phyloP scores from a whole-genome alignment of 2,888 invertebrate genomes.

The Drosophila yooni region DNA sequence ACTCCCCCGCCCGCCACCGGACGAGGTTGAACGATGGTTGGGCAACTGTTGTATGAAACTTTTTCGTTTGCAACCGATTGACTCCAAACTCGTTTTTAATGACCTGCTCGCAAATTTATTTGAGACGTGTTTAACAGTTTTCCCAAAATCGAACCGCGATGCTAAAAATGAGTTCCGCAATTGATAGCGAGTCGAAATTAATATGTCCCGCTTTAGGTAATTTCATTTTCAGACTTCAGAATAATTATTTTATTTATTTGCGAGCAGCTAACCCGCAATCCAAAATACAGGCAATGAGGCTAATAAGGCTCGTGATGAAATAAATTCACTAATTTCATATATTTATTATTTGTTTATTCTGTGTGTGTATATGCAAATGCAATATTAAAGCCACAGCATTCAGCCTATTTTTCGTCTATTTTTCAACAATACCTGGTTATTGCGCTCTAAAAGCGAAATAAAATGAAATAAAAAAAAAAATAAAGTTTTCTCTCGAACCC shows the following conservation, averaged over 20 bases:
- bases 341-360: background rate
- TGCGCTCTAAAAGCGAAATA: background rate
- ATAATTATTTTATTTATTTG: background rate
- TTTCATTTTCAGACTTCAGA: too few relatives aligned
- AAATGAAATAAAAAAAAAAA: constrained; percentile 1
- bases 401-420: background rate
- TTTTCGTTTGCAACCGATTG: constrained; percentile 5
- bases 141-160: background rate
- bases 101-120: constrained; percentile 3
- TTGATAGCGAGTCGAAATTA: background rate
- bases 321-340: background rate
- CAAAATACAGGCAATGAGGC: too few relatives aligned
- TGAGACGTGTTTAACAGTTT: constrained; percentile 5
- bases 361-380: background rate
- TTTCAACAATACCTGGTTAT: constrained; percentile 9
- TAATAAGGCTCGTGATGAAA: background rate
- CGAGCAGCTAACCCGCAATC: background rate
- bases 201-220: background rate
- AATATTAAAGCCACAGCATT: background rate
- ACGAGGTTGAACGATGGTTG: background rate
- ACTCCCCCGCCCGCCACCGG: background rate
- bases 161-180: background rate
- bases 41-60: constrained; percentile 4
- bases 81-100: constrained; percentile 9
- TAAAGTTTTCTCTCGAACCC: background rate